Base-by-base conservation (phyloP, 1,140 invertebrate species). In the Melipona quadrifasciata region DNA sequence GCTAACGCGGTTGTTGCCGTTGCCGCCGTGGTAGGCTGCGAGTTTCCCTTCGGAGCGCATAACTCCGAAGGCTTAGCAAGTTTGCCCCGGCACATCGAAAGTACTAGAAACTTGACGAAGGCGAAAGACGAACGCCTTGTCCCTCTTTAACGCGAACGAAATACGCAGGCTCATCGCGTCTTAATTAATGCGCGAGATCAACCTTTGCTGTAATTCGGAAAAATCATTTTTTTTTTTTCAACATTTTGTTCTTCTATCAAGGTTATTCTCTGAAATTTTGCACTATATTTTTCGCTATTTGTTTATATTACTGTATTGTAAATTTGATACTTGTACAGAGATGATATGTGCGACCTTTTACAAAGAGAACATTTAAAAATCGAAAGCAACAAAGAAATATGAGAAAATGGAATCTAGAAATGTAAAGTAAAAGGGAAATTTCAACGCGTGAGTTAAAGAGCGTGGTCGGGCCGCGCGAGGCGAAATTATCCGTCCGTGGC, bases 1-100 rank as follows among this genome's bases (percentile, higher is more conserved):
- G 76, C 70, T 82, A 89, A 90, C 88, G 75, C 79, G 77, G 61
- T 70, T 81, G 85, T 73, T 61, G 70, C 77, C 73, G 68, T 82
- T 47, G 47, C 58, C 75, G 39, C 6, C 39, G 39, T 76, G 73
- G 80, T 86, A 86, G 80, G 80, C 73, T 76, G 53, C 76, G 86
- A 90, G 89, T 91, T 90, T 89, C 85, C 68, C 61, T n/a, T 27
- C 73, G 81, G 82, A 87, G 85, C 90, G 90, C 88, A 86, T 87
- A 91, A 91, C 87, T 91, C 87, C 87, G 72, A 71, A 75, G 86
- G 90, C 90, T 91, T 91, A 91, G 83, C 84, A 87, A 91, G 84
- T 91, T 89, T 61, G 77, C 81, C 34, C 27, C 16, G 27, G 10
- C 84, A 78, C 76, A 61, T 61, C 67, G 86, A 90, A 90, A 90